Evolutionary conservation across 2,797 vertebrate species (phyloP), one percentile per base, ranked within the genome.

Genomic region (Lepilemur septentrionalis): DNA sequence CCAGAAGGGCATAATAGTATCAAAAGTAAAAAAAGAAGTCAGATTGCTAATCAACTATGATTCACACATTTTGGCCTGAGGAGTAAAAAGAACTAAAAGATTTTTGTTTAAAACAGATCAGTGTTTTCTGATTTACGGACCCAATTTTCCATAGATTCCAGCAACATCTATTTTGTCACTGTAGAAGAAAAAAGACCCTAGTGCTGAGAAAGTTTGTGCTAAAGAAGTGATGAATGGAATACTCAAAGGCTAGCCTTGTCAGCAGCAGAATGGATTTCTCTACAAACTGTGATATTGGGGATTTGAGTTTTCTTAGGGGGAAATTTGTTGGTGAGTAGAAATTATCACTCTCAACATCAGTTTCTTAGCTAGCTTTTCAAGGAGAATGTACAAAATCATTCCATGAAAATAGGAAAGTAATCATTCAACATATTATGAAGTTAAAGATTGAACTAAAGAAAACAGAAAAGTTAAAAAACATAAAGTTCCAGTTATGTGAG

Each of bases 111-210:
- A 97, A 94, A 83, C 28, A 92, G 57, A 87, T 55, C 59, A 81
- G 28, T 70, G 63, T 65, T 95, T 91, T 46, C 69, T 93, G 91
- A 95, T 96, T 96, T 93, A 97, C 78, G 32, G 95, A 83, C 25
- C 52, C 89, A 96, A 89, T 95, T 86, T 94, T 67, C 81, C 63
- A 86, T 38, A 93, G 89, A 93, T 83, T 90, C 55, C 28, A 90
- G 41, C 15, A 91, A 55, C 43, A 96, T 96, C 83, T 92, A 63
- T 96, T 96, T 87, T 97, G 89, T 95, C 89, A 88, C 32, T 48
- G 5, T 86, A 15, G 43, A 83, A 81, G 69, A 89, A 63, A 84
- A 97, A 93, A 75, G 41, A 2, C 35, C 83, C n/a, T 14, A 52
- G 30, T 83, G 22, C 50, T 12, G 11, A 79, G 55, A 82, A 95